Evolutionary conservation across 2,888 invertebrate species (phyloP).

Genomic region (Orgyia antiqua): DNA sequence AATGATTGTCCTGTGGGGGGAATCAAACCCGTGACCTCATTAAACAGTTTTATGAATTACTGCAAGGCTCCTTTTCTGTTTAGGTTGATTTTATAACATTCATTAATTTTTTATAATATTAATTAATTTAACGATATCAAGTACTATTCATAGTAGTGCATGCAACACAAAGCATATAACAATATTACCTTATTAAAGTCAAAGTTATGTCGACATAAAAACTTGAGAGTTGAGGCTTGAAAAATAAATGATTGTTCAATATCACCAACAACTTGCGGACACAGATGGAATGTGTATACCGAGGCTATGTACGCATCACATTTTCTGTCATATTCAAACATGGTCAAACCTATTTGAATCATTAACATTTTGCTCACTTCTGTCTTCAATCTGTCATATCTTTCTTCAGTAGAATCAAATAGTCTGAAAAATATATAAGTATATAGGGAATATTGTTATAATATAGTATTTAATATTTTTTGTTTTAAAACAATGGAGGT

Average conservation of each 20-base stretch:
- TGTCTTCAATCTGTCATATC: conserved; percentile 52
- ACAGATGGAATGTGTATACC: conserved; percentile 83
- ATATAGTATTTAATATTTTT: not conserved
- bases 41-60: no score
- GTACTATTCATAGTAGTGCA: no score
- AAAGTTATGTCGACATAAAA: conserved; percentile 80
- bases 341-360: conserved; percentile 83
- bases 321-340: conserved; percentile 78
- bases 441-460: not conserved
- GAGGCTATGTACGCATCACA: conserved; percentile 78
- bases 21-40: no score
- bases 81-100: no score
- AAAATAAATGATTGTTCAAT: conserved; percentile 80
- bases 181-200: conserved; percentile 91
- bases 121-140: no score
- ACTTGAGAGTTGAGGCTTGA: conserved; percentile 81
- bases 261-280: conserved; percentile 80
- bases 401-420: conserved; percentile 59
- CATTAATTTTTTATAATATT: no score
- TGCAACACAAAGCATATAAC: no score
- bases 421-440: conserved; percentile 46
- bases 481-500: not conserved
- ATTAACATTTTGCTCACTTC: conserved; percentile 74
- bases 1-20: no score
- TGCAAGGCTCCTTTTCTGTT: no score